Evolutionary conservation across 2,797 vertebrate genomes (phyloP).

Genomic region (Enteromius treurensis): DNA sequence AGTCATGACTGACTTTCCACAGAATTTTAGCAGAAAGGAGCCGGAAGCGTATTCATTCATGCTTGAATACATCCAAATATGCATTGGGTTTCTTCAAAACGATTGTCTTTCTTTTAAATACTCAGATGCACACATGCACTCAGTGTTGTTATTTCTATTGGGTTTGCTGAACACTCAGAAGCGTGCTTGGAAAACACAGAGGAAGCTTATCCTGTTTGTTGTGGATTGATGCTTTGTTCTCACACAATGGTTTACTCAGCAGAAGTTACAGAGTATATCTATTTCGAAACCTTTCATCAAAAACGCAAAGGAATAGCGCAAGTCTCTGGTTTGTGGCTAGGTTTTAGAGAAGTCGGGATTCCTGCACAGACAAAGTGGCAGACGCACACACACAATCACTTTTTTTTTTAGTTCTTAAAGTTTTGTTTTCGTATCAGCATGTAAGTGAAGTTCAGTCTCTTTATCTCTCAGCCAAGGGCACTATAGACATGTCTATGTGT

Average conservation of each 20-base stretch:
- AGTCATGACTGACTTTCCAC: conserved; percentile 44
- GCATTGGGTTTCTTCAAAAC: neutral
- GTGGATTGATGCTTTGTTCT: conserved; percentile 22
- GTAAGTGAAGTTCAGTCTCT: conserved; percentile 14
- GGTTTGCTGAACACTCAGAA: neutral
- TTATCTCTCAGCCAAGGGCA: conserved; percentile 16
- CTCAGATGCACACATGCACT: neutral
- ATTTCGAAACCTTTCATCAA: conserved; percentile 5
- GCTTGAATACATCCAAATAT: neutral
- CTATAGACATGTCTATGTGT: neutral
- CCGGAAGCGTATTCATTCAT: neutral
- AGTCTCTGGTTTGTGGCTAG: conserved; percentile 31
- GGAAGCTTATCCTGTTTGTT: conserved; percentile 28
- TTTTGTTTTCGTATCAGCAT: conserved; percentile 12
- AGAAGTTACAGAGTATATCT: conserved; percentile 9
- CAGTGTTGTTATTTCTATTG: neutral
- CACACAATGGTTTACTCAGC: conserved; percentile 14
- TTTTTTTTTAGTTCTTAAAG: neutral
- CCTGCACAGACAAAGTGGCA: conserved; percentile 1
- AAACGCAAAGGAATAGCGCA: conserved; percentile 6
- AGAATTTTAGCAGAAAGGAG: conserved; percentile 33
- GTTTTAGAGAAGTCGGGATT: conserved; percentile 41
- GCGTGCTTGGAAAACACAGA: conserved; percentile 51
- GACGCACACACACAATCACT: neutral
- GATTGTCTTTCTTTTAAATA: neutral